Evolutionary conservation across 1,140 invertebrate species (phyloP).

Genomic region (Macrobrachium nipponense): DNA sequence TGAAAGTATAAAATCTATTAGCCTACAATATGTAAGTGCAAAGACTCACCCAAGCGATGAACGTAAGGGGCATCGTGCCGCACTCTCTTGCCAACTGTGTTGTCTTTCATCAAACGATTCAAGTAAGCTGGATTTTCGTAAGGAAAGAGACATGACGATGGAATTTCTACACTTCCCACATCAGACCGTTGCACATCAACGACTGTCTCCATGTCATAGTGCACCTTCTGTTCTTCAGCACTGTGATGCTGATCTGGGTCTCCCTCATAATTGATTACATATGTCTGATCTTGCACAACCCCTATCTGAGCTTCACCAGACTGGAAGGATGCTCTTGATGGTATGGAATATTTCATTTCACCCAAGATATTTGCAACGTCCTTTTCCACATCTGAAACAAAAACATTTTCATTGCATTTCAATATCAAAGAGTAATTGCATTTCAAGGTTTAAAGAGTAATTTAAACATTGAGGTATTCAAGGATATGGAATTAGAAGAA

Average conservation of each 20-base stretch:
- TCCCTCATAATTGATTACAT: neutral
- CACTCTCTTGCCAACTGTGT: neutral
- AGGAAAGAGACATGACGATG: neutral
- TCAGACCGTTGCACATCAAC: neutral
- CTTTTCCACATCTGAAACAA: neutral
- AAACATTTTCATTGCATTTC: neutral
- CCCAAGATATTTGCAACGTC: neutral
- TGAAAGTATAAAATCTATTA: too few species aligned
- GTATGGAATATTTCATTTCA: neutral
- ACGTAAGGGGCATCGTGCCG: slow-evolving; percentile 8
- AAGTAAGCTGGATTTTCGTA: neutral
- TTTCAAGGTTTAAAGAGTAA: too few species aligned
- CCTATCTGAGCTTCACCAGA: neutral
- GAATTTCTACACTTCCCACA: neutral
- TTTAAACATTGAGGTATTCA: too few species aligned
- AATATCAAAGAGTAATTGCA: too few species aligned
- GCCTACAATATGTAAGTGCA: too few species aligned
- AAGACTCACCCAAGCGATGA: neutral
- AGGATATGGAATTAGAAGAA: too few species aligned
- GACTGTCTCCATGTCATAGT: too few species aligned
- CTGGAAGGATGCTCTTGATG: neutral
- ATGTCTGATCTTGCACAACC: neutral
- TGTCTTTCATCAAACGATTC: slow-evolving; percentile 13
- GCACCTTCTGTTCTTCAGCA: neutral
- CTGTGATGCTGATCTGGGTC: neutral